Percentiles rank a stretch among this genome's conserved stretches.
Conservation (phyloP, 2,113 vertebrate species). For the Nesoenas mayeri region DNA sequence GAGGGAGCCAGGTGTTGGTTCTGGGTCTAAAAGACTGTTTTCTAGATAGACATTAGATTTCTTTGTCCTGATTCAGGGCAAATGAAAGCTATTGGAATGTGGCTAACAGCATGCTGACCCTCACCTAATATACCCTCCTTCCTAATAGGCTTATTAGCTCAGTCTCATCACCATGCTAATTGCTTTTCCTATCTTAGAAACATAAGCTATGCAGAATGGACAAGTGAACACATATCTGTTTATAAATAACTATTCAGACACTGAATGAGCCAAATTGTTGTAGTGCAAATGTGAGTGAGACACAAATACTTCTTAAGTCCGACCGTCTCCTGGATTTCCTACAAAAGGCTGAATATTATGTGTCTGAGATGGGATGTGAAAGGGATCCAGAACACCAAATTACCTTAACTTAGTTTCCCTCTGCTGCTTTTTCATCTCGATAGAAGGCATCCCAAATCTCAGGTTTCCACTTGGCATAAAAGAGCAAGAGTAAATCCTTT, state of each 20-base stretch:
- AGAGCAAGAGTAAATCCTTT: not conserved
- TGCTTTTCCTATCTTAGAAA: conserved; percentile 23
- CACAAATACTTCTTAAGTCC: not conserved
- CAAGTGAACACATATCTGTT: conserved; percentile 27
- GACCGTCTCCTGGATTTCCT: not conserved
- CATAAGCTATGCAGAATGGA: not conserved
- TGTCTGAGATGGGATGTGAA: not conserved
- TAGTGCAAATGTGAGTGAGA: not conserved
- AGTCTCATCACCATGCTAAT: conserved; percentile 28
- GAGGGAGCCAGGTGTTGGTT: not conserved
- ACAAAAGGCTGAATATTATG: not conserved
- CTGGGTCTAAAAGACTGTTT: not conserved
- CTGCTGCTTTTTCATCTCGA: not conserved
- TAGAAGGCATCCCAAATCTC: conserved; percentile 6
- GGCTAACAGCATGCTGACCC: not conserved
- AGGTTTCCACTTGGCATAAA: not conserved
- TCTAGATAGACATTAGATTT: not conserved
- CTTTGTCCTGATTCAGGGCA: not conserved
- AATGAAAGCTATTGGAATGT: not conserved
- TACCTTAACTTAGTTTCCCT: not conserved
- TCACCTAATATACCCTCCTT: not conserved
- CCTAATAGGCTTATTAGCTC: not conserved
- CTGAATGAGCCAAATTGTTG: not conserved
- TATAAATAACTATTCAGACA: conserved; percentile 27
- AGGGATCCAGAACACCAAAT: not conserved